These are phyloP conservation scores for Subacronicta megacephala DNA, from an alignment of 2,888 invertebrate species.

Conservation along the genomic window DNA sequence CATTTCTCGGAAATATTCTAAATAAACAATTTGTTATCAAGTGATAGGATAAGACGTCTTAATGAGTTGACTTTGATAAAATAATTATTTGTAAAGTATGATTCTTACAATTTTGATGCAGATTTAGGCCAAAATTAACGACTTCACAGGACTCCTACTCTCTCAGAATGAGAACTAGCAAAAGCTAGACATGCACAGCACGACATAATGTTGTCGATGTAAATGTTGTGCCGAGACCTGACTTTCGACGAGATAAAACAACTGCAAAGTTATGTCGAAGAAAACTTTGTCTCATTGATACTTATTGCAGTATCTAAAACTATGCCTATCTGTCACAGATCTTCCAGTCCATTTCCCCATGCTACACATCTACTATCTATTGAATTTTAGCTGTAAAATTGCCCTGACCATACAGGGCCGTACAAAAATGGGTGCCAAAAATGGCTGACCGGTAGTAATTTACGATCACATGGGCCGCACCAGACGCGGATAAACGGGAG, in stretches of 20 bases:
- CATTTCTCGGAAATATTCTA: neutral
- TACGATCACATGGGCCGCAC: conserved; percentile 64
- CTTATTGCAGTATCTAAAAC: no score
- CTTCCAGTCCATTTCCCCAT: conserved; percentile 35
- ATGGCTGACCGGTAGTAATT: conserved; percentile 65
- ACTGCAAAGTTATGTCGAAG: no score
- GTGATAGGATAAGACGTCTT: neutral
- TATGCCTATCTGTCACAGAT: conserved; percentile 24
- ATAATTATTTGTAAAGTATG: no score
- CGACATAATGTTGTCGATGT: no score
- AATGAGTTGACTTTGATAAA: neutral
- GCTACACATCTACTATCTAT: conserved; percentile 51
- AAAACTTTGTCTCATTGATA: no score
- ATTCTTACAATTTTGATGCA: no score
- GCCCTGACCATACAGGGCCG: conserved; percentile 56
- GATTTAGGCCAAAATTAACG: no score
- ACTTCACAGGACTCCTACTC: no score
- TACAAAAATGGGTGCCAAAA: conserved; percentile 68
- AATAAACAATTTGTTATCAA: neutral
- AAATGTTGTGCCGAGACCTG: no score
- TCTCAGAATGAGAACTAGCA: no score
- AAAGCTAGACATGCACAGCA: no score
- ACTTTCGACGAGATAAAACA: no score
- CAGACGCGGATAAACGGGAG: conserved; percentile 69
- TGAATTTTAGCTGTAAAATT: conserved; percentile 60